These are phyloP conservation scores for Pagrus major DNA, from an alignment of 2,113 vertebrate species.

Conservation along the genomic window DNA sequence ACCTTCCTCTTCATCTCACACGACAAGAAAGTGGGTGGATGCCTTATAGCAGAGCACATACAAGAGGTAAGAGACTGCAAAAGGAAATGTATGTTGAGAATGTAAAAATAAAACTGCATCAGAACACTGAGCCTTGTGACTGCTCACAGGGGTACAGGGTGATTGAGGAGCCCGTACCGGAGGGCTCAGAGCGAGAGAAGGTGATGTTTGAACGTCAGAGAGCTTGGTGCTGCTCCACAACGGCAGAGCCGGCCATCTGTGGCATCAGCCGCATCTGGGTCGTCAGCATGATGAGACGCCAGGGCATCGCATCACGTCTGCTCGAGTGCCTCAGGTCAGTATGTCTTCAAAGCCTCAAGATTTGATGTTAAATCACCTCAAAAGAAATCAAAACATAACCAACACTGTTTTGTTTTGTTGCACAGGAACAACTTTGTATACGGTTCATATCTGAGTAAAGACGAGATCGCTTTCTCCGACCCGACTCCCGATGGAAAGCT, in stretches of 20 bases:
- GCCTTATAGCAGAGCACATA: constrained; percentile 98
- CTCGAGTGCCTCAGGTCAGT: constrained; percentile 95
- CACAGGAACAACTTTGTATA: constrained; percentile 97
- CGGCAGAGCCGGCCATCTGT: constrained; percentile 94
- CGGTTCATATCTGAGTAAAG: constrained; percentile 96
- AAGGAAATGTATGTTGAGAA: background rate
- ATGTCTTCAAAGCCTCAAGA: fast-evolving
- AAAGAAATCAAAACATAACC: background rate
- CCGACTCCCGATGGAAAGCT: constrained; percentile 98
- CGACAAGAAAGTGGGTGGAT: constrained; percentile 97
- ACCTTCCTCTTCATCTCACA: constrained; percentile 98
- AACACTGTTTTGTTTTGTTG: background rate
- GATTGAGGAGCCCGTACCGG: constrained; percentile 92
- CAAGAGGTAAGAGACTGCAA: constrained; percentile 89
- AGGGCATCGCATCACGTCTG: constrained; percentile 95
- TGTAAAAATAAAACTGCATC: background rate
- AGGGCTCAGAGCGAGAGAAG: constrained; percentile 93
- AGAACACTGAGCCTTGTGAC: background rate
- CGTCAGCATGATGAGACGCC: constrained; percentile 96
- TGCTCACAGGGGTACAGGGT: constrained; percentile 92
- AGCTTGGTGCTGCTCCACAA: constrained; percentile 98
- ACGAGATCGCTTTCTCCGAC: constrained; percentile 99
- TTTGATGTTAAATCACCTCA: background rate
- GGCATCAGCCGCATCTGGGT: constrained; percentile 99
- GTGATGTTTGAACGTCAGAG: constrained; percentile 96